A percentile compares a stretch with the other conserved stretches of the same genome.
These are phyloP conservation scores for Apocheima hispidaria DNA, from an alignment of 2,888 invertebrate species.

Conservation along the genomic window DNA sequence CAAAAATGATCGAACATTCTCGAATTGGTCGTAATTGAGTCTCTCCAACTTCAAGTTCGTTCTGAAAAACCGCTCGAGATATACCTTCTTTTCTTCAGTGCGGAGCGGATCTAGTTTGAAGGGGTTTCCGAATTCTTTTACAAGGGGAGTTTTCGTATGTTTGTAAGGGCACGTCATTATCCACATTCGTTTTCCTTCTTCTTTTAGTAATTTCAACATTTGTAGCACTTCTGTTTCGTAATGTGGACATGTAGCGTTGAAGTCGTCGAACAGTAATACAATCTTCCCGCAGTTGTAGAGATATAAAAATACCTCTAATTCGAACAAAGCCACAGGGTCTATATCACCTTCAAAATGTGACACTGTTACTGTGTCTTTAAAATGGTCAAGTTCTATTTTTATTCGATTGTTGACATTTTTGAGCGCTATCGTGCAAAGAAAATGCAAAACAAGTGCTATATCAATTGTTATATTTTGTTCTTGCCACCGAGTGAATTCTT, in stretches of 20 bases:
- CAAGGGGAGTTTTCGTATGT: conserved; percentile 42
- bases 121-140: conserved; percentile 44
- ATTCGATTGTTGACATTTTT: conserved; percentile 41
- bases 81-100: conserved; percentile 46
- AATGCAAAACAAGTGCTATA: conserved; percentile 37
- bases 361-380: conserved; percentile 36
- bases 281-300: conserved; percentile 50
- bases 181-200: conserved; percentile 52
- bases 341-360: conserved; percentile 28
- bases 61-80: conserved; percentile 52
- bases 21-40: conserved; percentile 53
- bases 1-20: conserved; percentile 50
- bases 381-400: conserved; percentile 36
- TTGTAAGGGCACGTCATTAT: conserved; percentile 52
- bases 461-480: conserved; percentile 32
- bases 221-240: conserved; percentile 51
- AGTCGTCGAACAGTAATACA: conserved; percentile 57
- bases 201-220: conserved; percentile 48
- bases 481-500: conserved; percentile 48
- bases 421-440: conserved; percentile 51
- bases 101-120: conserved; percentile 49
- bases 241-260: conserved; percentile 53
- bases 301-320: conserved; percentile 53
- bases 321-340: conserved; percentile 43
- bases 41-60: conserved; percentile 54